Evolutionary conservation across 2,888 invertebrate species (phyloP).

Genomic region (Abrostola triplasia): DNA sequence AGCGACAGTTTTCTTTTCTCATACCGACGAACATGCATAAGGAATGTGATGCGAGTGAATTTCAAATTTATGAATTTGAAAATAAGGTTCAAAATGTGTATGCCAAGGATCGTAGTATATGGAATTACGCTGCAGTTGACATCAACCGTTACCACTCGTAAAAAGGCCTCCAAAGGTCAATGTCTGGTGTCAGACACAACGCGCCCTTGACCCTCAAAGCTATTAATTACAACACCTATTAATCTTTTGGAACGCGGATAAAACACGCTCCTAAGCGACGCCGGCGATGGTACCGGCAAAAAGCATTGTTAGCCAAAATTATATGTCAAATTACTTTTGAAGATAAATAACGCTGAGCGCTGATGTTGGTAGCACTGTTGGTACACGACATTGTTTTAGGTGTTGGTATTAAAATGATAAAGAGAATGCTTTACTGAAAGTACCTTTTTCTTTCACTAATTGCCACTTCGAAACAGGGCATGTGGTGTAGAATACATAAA

Average conservation of each 20-base stretch:
- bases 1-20: too few relatives aligned
- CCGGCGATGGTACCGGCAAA: slow-evolving; percentile 31
- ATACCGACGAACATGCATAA: too few relatives aligned
- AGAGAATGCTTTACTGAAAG: too few relatives aligned
- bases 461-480: too few relatives aligned
- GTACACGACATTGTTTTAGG: neutral
- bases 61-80: too few relatives aligned
- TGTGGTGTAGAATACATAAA: too few relatives aligned
- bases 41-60: too few relatives aligned
- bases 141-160: slow-evolving; percentile 10
- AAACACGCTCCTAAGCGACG: slow-evolving; percentile 36
- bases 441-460: too few relatives aligned
- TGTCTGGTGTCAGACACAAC: slow-evolving; percentile 32
- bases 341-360: slow-evolving; percentile 3
- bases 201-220: slow-evolving; percentile 38
- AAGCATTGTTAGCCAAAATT: slow-evolving; percentile 28
- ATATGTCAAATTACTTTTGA: slow-evolving; percentile 37
- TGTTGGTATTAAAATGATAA: too few relatives aligned
- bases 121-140: slow-evolving; percentile 4
- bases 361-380: too few relatives aligned
- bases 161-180: slow-evolving; percentile 33
- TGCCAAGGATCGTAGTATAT: too few relatives aligned
- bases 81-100: too few relatives aligned
- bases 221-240: slow-evolving; percentile 49
- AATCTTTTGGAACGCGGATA: slow-evolving; percentile 40